Conservation (phyloP, 64 coral and sea anemone species). For the Astreopora myriophthalma region DNA sequence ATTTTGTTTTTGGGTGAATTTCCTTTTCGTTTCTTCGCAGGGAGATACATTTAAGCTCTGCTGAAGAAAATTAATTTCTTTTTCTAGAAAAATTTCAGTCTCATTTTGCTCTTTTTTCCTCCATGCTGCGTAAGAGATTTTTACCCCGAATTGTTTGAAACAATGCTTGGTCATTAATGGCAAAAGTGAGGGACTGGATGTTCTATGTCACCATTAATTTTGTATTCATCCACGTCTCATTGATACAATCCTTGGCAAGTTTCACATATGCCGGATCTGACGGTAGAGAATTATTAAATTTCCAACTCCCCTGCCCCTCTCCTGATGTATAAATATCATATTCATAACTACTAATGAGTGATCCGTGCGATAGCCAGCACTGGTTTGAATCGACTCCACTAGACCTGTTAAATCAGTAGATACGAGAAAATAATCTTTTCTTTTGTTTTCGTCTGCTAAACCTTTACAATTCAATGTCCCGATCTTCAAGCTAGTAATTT, state of each 20-base stretch:
- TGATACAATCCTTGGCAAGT: not conserved
- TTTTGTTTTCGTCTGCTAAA: too few relatives aligned
- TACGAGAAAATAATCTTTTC: conserved; percentile 1
- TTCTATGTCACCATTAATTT: not conserved
- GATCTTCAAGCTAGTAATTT: too few relatives aligned
- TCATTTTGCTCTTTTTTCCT: not conserved
- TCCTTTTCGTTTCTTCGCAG: too few relatives aligned
- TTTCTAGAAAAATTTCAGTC: not conserved
- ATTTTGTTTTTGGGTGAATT: too few relatives aligned
- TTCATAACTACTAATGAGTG: conserved; percentile 10
- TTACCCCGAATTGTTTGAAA: not conserved
- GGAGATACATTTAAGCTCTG: too few relatives aligned
- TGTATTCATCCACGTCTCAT: too few relatives aligned
- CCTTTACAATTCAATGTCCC: too few relatives aligned
- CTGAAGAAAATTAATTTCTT: too few relatives aligned
- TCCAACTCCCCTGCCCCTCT: not conserved
- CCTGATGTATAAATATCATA: conserved; percentile 1
- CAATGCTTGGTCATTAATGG: too few relatives aligned
- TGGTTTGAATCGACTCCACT: not conserved
- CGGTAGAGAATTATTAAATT: conserved; percentile 5
- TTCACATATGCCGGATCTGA: not conserved
- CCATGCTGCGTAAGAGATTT: not conserved
- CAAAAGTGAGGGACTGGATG: not conserved
- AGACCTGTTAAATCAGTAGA: conserved; percentile 12
- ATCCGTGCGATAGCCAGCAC: not conserved